These are phyloP conservation scores for Diogma glabrata DNA, from an alignment of 2,888 invertebrate species.

Conservation along the genomic window DNA sequence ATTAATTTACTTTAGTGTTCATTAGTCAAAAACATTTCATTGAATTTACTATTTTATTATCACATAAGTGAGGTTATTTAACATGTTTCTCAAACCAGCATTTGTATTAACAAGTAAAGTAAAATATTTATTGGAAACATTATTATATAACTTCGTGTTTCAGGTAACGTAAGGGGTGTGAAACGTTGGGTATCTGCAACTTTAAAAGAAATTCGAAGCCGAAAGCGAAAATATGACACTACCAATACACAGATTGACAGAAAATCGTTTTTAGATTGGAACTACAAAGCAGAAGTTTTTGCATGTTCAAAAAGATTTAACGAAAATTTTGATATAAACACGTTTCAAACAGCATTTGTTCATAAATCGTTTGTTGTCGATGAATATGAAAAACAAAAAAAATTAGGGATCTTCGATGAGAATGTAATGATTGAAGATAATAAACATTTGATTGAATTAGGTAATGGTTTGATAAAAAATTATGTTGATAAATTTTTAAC, in stretches of 20 bases:
- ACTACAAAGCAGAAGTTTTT: constrained; percentile 73
- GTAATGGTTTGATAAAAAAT: constrained; percentile 50
- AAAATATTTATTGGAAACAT: background rate
- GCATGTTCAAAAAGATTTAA: constrained; percentile 77
- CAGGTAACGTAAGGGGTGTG: constrained; percentile 14
- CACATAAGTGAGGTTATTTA: constrained; percentile 2
- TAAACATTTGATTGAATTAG: constrained; percentile 51
- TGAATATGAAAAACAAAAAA: constrained; percentile 55
- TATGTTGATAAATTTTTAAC: constrained; percentile 59
- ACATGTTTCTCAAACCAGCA: background rate
- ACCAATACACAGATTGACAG: constrained; percentile 34
- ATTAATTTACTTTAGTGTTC: no score
- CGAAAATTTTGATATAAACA: constrained; percentile 63
- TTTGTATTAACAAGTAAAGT: background rate
- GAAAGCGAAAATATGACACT: constrained; percentile 44
- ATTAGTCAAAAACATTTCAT: no score
- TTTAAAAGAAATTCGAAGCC: constrained; percentile 45
- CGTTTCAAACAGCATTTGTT: constrained; percentile 66
- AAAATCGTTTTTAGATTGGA: constrained; percentile 71
- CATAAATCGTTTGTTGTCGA: constrained; percentile 64
- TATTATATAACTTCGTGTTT: background rate
- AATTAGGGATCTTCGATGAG: constrained; percentile 52
- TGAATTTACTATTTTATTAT: no score
- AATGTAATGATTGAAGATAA: constrained; percentile 54
- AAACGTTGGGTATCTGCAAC: constrained; percentile 60